Evolutionary conservation across 2,888 invertebrate species (phyloP), one percentile per base, ranked within the genome.

Genomic region (Camponotus fellah): DNA sequence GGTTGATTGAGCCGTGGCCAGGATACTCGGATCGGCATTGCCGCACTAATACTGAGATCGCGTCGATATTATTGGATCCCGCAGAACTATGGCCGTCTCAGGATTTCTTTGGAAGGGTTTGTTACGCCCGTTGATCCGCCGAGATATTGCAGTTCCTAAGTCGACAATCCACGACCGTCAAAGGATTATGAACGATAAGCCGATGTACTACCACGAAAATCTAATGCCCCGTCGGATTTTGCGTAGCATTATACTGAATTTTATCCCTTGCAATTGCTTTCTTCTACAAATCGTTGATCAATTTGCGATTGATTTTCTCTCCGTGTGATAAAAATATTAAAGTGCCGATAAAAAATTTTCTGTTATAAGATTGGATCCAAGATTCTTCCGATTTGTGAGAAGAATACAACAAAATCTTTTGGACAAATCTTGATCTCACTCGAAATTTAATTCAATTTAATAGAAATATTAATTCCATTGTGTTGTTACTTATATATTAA

Each of bases 61-160:
- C 37, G 49, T 14, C 46, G 82, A 85, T 85, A 82, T 85, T 85
- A 85, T 85, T 85, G 82, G 82, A 85, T 83, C 68, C 58, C 56
- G 46, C 60, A 26, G 80, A 68, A 79, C 58, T 46, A 43, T 46
- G 69, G 79, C 71, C 26, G 71, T 80, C 79, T 26, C 26, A 71
- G 71, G 26, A 80, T 71, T 80, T 80, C 79, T 80, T 60, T 71
- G 17, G 34, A 12, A 21, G 60, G 37, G 66, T 84, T 80, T 81
- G 82, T 84, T 82, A 82, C 81, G 58, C 49, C 46, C 66, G 49
- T 65, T 66, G 76, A 76, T 49, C 66, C 46, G 49, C 14, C 72
- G 46, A 49, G 79, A 72, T 80, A 80, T 80, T 80, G 46, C 72
- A 43, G 17, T 26, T 37, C 60, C 72, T 80, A 80, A 80, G 72